Conservation (phyloP, 2,797 vertebrate species). For the Streptopelia turtur region DNA sequence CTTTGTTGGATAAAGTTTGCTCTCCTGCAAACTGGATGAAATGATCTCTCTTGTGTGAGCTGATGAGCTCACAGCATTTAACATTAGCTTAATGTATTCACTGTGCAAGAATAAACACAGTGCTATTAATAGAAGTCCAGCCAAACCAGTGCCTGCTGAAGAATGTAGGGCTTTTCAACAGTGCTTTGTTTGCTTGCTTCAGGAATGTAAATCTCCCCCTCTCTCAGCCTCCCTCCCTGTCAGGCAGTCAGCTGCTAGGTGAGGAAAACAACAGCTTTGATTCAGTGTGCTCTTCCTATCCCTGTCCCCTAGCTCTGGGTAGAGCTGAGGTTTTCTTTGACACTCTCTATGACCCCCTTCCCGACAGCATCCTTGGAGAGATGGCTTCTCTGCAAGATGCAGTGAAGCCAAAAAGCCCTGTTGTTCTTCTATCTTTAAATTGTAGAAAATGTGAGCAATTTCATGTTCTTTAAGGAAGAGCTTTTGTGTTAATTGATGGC, state of each 20-base stretch:
- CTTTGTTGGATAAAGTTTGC: not conserved
- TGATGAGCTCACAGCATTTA: conserved; percentile 23
- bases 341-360: not conserved
- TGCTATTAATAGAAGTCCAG: conserved; percentile 55
- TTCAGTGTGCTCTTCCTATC: not conserved
- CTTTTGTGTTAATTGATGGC: not conserved
- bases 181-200: conserved; percentile 69
- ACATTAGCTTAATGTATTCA: conserved; percentile 32
- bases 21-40: not conserved
- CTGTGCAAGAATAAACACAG: conserved; percentile 37
- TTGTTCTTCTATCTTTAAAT: not conserved
- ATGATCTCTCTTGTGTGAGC: not conserved
- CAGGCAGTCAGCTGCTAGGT: conserved; percentile 42
- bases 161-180: conserved; percentile 66
- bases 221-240: not conserved
- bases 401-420: not conserved
- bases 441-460: accelerated
- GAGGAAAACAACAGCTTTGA: conserved; percentile 40
- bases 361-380: not conserved
- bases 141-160: conserved; percentile 54
- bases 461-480: not conserved
- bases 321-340: not conserved
- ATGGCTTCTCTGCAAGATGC: not conserved
- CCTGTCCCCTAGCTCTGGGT: not conserved
- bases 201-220: conserved; percentile 59